Percentiles rank a stretch among this genome's conserved stretches.
These are phyloP conservation scores for Nesidiocoris tenuis DNA, from an alignment of 2,888 invertebrate species.

Conservation along the genomic window DNA sequence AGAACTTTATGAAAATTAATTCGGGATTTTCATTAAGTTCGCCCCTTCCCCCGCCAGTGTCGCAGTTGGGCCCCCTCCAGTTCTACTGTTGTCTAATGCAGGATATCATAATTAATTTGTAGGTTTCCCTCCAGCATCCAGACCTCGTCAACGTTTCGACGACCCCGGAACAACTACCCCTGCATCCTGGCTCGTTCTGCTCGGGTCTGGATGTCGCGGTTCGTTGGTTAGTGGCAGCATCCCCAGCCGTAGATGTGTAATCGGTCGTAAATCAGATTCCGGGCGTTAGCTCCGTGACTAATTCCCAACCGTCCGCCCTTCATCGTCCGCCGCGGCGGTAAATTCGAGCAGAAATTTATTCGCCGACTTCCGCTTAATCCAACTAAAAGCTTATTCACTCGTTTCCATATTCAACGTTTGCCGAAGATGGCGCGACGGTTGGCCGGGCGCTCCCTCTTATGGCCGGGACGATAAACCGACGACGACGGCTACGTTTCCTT, in stretches of 20 bases:
- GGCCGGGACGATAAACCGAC: not conserved
- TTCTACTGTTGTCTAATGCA: slow-evolving; percentile 25
- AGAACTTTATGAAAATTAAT: slow-evolving; percentile 42
- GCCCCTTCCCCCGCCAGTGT: slow-evolving; percentile 17
- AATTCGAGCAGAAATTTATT: not conserved
- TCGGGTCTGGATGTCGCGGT: not conserved
- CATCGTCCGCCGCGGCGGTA: not conserved
- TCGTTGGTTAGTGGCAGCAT: not conserved
- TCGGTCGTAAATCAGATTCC: slow-evolving; percentile 16
- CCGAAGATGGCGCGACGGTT: not conserved
- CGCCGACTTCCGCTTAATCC: not conserved
- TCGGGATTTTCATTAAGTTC: slow-evolving; percentile 42
- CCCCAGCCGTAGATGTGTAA: slow-evolving; percentile 4
- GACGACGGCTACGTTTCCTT: not conserved
- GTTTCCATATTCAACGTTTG: not conserved
- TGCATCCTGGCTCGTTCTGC: too few relatives aligned
- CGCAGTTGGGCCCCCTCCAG: slow-evolving; percentile 11
- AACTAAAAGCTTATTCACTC: not conserved
- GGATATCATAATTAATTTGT: slow-evolving; percentile 40
- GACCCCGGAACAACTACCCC: too few relatives aligned
- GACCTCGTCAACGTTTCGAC: not conserved
- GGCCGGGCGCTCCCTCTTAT: not conserved
- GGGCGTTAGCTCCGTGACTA: slow-evolving; percentile 6
- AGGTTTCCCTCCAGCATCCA: slow-evolving; percentile 7
- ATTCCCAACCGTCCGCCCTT: slow-evolving; percentile 4